A percentile compares a stretch with the other conserved stretches of the same genome.
Conservation (phyloP, 2,888 invertebrate species). For the Scaeva pyrastri region DNA sequence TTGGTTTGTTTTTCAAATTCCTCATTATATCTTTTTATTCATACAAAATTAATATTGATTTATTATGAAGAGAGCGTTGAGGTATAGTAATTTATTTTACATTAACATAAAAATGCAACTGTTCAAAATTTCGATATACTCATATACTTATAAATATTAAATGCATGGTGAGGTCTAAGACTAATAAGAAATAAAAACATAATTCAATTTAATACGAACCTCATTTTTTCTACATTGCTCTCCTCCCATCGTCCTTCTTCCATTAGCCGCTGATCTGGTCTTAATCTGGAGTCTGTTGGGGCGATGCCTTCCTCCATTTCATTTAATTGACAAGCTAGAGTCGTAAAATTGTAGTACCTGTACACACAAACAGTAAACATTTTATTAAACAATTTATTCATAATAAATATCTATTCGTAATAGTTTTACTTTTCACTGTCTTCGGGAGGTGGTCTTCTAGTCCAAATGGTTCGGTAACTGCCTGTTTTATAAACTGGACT, state of each 20-base stretch:
- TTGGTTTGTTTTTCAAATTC: too few species aligned
- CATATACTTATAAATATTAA: too few species aligned
- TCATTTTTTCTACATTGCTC: conserved; percentile 93
- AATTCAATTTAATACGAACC: conserved; percentile 78
- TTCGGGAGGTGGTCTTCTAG: conserved; percentile 89
- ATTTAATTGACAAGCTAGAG: conserved; percentile 97
- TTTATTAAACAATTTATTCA: too few species aligned
- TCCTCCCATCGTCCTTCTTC: conserved; percentile 96
- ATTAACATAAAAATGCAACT: too few species aligned
- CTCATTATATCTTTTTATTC: too few species aligned
- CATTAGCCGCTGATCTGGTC: conserved; percentile 99
- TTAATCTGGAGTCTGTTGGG: conserved; percentile 95
- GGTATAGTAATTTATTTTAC: too few species aligned
- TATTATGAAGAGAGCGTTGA: too few species aligned
- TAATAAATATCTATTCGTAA: neutral
- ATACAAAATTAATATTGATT: too few species aligned
- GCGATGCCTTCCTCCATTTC: conserved; percentile 96
- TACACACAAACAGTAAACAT: conserved; percentile 11
- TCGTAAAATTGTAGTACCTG: conserved; percentile 96
- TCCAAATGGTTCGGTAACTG: conserved; percentile 94
- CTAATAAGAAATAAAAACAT: too few species aligned
- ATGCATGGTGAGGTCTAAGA: too few species aligned
- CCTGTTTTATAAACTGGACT: conserved; percentile 97
- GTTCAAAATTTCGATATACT: too few species aligned
- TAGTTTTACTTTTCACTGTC: conserved; percentile 86